phyloP scores from a whole-genome alignment of 2,888 invertebrate genomes.

The Drosophila recens region DNA sequence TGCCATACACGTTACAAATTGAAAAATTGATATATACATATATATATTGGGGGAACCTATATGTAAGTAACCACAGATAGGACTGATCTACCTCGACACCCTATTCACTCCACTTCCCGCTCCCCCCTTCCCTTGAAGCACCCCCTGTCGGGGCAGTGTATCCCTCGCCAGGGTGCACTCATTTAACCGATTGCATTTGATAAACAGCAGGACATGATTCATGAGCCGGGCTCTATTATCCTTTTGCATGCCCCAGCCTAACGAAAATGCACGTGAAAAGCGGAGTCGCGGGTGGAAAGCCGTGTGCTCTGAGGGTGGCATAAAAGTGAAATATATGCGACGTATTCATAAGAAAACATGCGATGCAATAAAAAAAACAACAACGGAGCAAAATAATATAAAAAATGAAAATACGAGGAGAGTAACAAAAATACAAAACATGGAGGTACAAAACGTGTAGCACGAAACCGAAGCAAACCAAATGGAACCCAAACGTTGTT shows the following conservation, averaged over 20 bases:
- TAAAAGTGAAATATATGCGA: conserved; percentile 65
- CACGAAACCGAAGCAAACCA: conserved; percentile 59
- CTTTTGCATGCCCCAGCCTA: conserved; percentile 54
- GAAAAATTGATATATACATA: conserved; percentile 73
- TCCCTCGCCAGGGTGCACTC: conserved; percentile 10
- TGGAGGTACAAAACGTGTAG: conserved; percentile 50
- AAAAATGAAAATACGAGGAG: neutral
- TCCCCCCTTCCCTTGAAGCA: neutral
- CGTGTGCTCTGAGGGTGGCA: conserved; percentile 37
- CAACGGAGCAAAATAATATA: conserved; percentile 14
- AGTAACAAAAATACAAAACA: conserved; percentile 21
- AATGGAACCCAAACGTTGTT: conserved; percentile 45
- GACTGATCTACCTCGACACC: conserved; percentile 22
- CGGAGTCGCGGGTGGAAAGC: neutral
- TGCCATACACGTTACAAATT: conserved; percentile 62
- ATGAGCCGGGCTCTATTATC: conserved; percentile 68
- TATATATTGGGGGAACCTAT: conserved; percentile 16
- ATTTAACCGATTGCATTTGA: conserved; percentile 66
- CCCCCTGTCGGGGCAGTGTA: neutral
- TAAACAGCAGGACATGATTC: conserved; percentile 76
- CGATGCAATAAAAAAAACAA: conserved; percentile 53
- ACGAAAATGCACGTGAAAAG: conserved; percentile 52
- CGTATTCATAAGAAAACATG: conserved; percentile 67
- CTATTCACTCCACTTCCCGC: neutral
- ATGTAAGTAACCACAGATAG: conserved; percentile 69